These are phyloP conservation scores for Gibbula magus DNA, from an alignment of 2,888 invertebrate genomes.

Conservation along the genomic window DNA sequence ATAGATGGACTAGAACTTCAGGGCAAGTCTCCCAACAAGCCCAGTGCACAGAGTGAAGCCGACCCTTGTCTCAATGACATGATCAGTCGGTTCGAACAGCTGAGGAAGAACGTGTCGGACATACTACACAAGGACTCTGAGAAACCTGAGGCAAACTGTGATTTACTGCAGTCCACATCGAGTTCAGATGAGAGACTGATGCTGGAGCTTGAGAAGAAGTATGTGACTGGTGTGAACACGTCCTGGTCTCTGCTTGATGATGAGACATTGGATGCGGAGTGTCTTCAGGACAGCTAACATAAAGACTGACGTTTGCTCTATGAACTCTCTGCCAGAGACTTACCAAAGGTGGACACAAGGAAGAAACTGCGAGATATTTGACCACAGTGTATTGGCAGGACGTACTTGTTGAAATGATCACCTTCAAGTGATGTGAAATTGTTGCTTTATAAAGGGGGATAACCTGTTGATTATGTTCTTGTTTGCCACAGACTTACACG, in stretches of 20 bases:
- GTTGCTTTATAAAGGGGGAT: too few relatives aligned
- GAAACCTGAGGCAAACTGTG: background rate
- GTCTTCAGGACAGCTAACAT: background rate
- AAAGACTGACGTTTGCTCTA: too few relatives aligned
- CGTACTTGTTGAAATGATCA: too few relatives aligned
- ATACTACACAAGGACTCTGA: background rate
- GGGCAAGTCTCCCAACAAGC: background rate
- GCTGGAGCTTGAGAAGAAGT: background rate
- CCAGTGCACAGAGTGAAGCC: background rate
- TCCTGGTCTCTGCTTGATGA: constrained; percentile 2
- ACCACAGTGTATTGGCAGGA: too few relatives aligned
- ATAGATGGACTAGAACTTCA: background rate
- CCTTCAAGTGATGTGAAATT: too few relatives aligned
- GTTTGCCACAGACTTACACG: too few relatives aligned
- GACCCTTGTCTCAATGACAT: background rate
- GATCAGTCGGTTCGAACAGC: background rate
- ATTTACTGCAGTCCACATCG: background rate
- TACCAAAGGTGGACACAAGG: too few relatives aligned
- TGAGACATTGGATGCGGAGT: background rate
- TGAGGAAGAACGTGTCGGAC: background rate
- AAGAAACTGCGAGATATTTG: too few relatives aligned
- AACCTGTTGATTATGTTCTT: too few relatives aligned
- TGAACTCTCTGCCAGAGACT: too few relatives aligned
- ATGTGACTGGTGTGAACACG: background rate
- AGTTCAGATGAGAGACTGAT: constrained; percentile 4